Evolutionary conservation across 1,140 invertebrate species (phyloP).

Genomic region (Caenorhabditis latens): DNA sequence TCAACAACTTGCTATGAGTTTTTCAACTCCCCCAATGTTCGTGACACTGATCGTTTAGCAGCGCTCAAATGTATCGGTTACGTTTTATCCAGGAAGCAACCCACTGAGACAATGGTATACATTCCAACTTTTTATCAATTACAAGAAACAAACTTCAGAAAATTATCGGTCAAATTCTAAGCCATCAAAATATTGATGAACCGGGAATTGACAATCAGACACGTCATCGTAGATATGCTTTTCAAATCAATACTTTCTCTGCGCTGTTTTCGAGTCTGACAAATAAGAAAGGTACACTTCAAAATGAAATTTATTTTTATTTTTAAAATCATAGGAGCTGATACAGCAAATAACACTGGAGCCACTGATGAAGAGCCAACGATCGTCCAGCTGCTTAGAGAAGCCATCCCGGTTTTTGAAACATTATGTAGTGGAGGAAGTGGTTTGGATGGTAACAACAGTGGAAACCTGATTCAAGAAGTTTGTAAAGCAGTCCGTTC

Average conservation of each 20-base stretch:
- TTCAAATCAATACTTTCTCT: slow-evolving; percentile 39
- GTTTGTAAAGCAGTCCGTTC: slow-evolving; percentile 36
- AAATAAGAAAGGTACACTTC: not conserved
- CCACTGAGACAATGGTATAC: slow-evolving; percentile 15
- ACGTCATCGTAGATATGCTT: not conserved
- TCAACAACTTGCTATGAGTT: slow-evolving; percentile 34
- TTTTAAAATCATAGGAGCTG: not conserved
- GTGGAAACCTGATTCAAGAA: slow-evolving; percentile 10
- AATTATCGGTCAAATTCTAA: slow-evolving; percentile 41
- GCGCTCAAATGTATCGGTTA: slow-evolving; percentile 31
- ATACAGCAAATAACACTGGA: not conserved
- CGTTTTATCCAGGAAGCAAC: slow-evolving; percentile 18
- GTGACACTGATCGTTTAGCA: not conserved
- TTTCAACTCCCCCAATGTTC: not conserved
- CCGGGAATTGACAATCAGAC: not conserved
- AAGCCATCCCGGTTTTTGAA: slow-evolving; percentile 37
- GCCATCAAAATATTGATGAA: slow-evolving; percentile 11
- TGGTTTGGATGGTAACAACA: not conserved
- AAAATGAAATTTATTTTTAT: not conserved
- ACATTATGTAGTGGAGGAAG: not conserved
- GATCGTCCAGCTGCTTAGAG: not conserved
- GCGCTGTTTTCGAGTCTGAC: slow-evolving; percentile 1
- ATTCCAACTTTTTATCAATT: not conserved
- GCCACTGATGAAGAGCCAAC: slow-evolving; percentile 5
- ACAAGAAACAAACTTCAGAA: not conserved